phyloP scores from a whole-genome alignment of 2,888 invertebrate genomes.

The Eristalis pertinax region DNA sequence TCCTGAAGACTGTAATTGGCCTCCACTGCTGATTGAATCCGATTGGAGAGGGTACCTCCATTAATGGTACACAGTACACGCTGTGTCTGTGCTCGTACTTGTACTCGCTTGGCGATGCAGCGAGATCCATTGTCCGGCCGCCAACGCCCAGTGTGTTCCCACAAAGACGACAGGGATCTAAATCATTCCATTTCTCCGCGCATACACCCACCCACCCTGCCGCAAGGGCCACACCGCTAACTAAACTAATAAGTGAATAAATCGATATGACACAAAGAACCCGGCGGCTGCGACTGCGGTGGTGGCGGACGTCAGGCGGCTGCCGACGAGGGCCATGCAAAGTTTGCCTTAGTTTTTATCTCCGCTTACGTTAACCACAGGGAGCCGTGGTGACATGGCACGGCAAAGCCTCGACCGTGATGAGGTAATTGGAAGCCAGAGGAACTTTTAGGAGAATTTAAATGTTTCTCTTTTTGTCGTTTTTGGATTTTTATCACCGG shows the following conservation, averaged over 20 bases:
- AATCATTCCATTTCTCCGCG: neutral
- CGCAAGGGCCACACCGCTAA: conserved; percentile 34
- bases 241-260: conserved; percentile 59
- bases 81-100: conserved; percentile 2
- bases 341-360: conserved; percentile 61
- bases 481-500: conserved; percentile 53
- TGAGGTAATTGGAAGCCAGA: conserved; percentile 63
- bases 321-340: conserved; percentile 6
- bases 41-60: conserved; percentile 61
- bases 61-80: conserved; percentile 28
- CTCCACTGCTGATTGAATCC: conserved; percentile 60
- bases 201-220: conserved; percentile 25
- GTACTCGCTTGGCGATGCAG: conserved; percentile 3
- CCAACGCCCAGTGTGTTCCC: conserved; percentile 24
- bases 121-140: conserved; percentile 24
- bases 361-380: conserved; percentile 56
- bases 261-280: conserved; percentile 66
- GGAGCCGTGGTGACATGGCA: conserved; percentile 54
- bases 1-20: conserved; percentile 68
- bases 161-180: conserved; percentile 18
- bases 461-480: conserved; percentile 50
- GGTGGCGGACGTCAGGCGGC: too few relatives aligned
- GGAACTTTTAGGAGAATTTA: conserved; percentile 60
- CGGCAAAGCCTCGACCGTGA: conserved; percentile 41
- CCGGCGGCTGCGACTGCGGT: neutral